These are phyloP conservation scores for Chrysina gloriosa DNA, from an alignment of 2,888 invertebrate genomes.

Conservation along the genomic window DNA sequence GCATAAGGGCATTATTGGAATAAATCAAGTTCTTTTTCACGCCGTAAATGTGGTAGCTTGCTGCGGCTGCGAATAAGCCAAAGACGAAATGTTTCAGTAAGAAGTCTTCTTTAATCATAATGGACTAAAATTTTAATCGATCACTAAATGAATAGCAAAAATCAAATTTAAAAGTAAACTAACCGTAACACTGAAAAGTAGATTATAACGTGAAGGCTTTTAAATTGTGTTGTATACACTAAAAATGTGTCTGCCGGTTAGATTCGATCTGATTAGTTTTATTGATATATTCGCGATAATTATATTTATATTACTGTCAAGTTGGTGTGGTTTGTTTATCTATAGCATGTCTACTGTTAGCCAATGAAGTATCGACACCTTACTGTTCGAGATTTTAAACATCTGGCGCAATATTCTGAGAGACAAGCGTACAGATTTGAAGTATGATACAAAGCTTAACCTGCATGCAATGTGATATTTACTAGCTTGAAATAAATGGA, in stretches of 20 bases:
- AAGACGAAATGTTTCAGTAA: slow-evolving; percentile 17
- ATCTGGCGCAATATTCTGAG: not conserved
- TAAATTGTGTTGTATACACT: too few species aligned
- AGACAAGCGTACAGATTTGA: not conserved
- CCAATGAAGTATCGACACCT: slow-evolving; percentile 12
- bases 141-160: too few species aligned
- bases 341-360: not conserved
- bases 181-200: not conserved
- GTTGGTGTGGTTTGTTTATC: not conserved
- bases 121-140: not conserved
- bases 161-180: not conserved
- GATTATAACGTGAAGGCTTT: too few species aligned
- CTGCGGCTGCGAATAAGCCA: slow-evolving; percentile 11
- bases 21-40: slow-evolving; percentile 26
- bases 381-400: not conserved
- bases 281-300: not conserved
- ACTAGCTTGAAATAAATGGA: too few species aligned
- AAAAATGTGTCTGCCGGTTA: not conserved
- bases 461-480: not conserved
- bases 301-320: not conserved
- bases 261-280: not conserved
- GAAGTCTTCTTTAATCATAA: not conserved
- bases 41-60: slow-evolving; percentile 22
- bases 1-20: slow-evolving; percentile 11
- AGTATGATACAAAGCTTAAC: not conserved